Base-by-base conservation (phyloP, 2,797 vertebrate species). In the Pyrocephalus nanus region DNA sequence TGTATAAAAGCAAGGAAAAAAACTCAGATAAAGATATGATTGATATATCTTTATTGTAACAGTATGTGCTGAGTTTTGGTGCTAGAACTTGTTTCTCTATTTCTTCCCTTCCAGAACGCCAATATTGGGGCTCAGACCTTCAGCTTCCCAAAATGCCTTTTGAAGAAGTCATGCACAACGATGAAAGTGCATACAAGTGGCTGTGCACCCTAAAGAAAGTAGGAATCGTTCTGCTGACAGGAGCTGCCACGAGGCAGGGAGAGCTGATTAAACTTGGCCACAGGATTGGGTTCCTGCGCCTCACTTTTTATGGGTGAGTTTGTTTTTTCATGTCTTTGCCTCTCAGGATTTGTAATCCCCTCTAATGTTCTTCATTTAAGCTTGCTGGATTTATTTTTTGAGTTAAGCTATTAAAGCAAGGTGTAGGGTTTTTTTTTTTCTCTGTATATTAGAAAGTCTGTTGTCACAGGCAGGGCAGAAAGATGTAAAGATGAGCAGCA, bases 261-360 rank as follows among this genome's bases (percentile, higher is more conserved):
- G 99, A 99, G 89, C 61, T 99, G 92, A 92, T 98, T 61, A 97
- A 98, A 86, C 98, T 99, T n/a, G 98, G 98, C 54, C 97, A 98
- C 94, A 98, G 99, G 94, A 98, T 99, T 50, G 99, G 99, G 53
- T 99, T 99, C 91, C 98, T 99, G 74, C 97, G 98, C 58, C 97
- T 99, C 88, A 99, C 99, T 8, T 99, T 99, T 97, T 99, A 99
- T 53, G 99, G 99, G 99, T 99, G 88, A 98, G 97, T 96, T 69
- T 70, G 53, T 3, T n/a, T 66, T 88, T 45, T 40, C 58, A 16
- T 51, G 16, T 47, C 66, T 54, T 48, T 48, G 16, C 75, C 94
- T 88, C 89, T n/a, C 25, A 21, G 21, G 47, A 15, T 61, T 12
- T 62, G 25, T 57, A 15, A 67, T 47, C 47, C 25, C 30, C 11